Evolutionary conservation across 2,113 vertebrate genomes (phyloP), one percentile per base, ranked within the genome.

Genomic region (Chloroceryle aenea): DNA sequence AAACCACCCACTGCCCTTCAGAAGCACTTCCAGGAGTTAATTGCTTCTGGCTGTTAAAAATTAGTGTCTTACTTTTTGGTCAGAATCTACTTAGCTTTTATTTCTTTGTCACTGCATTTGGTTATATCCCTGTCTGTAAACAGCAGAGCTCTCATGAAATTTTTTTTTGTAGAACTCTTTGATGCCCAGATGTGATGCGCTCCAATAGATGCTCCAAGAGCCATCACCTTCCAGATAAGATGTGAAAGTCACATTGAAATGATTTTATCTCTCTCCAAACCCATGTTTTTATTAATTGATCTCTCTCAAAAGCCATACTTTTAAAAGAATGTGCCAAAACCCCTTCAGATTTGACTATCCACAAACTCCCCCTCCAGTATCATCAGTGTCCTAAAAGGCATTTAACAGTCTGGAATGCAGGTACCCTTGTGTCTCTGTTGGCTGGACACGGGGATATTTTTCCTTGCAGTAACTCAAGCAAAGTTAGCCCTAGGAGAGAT

Each of bases 1-100:
- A 75, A 95, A 67, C 64, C 83, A 88, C 80, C 83, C 85, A 1
- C 36, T 68, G 86, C 43, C 92, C 90, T 94, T 92, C 88, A 71
- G 85, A 59, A 95, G 66, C 0, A 0, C 36, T 68, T 58, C 45
- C 47, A 64, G 72, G 52, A 66, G 67, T 72, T 74, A 82, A 86
- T 91, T 93, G 87, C 62, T 58, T 87, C 36, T 79, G 87, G 30
- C 67, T 88, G 64, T 88, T 74, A 40, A 92, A 87, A 92, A 73
- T 12, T 9, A 80, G 12, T 30, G 25, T 56, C 73, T 93, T 78
- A 29, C 38, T n/a, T 92, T 95, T 84, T 34, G 80, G 67, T 77
- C 26, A 47, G 29, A 81, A 48, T 16, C 36, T 63, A 0, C 72
- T 67, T 10, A 14, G 47, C 30, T 93, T 90, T 83, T 29, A 30